Conservation (phyloP, 2,888 invertebrate species). For the Meteorus cinctellus region DNA sequence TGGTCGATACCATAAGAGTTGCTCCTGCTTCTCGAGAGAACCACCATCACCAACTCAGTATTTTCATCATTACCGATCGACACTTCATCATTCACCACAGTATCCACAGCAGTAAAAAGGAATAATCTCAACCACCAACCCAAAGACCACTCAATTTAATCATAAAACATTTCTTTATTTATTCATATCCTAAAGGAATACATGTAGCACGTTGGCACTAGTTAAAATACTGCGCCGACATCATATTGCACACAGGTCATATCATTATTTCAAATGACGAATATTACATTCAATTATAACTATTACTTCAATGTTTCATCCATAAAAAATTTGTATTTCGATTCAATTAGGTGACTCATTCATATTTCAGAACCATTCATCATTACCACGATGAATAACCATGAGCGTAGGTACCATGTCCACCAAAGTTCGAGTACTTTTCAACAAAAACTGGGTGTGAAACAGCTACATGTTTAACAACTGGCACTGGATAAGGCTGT, state of each 20-base stretch:
- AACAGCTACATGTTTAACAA: slow-evolving; percentile 64
- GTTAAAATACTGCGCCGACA: slow-evolving; percentile 15
- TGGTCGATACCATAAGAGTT: neutral
- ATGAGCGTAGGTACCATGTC: slow-evolving; percentile 44
- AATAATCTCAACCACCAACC: neutral
- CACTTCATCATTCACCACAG: neutral
- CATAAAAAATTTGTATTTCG: neutral
- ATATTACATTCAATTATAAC: neutral
- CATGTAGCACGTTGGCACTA: neutral
- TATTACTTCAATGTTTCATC: neutral
- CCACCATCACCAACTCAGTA: neutral
- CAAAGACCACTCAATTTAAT: neutral
- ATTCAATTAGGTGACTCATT: neutral
- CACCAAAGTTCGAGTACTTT: slow-evolving; percentile 44
- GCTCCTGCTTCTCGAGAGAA: neutral
- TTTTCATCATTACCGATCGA: slow-evolving; percentile 30
- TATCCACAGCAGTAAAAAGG: neutral
- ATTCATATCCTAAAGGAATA: slow-evolving; percentile 18
- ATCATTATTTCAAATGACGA: slow-evolving; percentile 6
- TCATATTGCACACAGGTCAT: neutral
- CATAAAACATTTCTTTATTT: neutral
- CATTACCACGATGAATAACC: slow-evolving; percentile 44
- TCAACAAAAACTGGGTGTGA: slow-evolving; percentile 62
- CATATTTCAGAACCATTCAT: neutral
- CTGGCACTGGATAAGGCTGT: slow-evolving; percentile 68